Base-by-base conservation (phyloP, 2,888 invertebrate genomes). In the Drosophila maculinotata region DNA sequence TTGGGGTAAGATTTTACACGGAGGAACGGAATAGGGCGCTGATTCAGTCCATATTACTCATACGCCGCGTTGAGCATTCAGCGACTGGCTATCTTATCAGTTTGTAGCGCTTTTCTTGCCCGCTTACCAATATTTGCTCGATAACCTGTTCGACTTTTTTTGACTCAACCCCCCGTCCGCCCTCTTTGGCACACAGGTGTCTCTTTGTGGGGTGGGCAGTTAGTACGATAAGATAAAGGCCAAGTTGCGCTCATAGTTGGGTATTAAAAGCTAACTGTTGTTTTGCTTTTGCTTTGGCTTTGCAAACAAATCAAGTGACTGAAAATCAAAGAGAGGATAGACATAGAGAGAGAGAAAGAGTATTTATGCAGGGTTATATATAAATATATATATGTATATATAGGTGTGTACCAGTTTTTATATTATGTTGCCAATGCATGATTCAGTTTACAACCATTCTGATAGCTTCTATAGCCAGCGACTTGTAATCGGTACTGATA, bases 1-100 rank as follows among this genome's bases (percentile, higher is more conserved):
- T 72, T 90, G 90, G 90, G 77, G 90, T 90, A 75, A 90, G 90
- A 89, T 20, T 20, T 20, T 20, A 20, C 20, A 20, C 20, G n/a
- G n/a, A n/a, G n/a, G n/a, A 20, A 20, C 20, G n/a, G 8, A 8
- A 14, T 8, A 5, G 6, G 39, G 14, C 20, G 72, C 72, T 78
- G 82, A 81, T 56, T 84, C 82, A 85, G 79, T 47, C 57, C 44
- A 31, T 14, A 79, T 87, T 83, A 83, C 83, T 83, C 87, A 83
- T 83, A 76, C 76, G 83, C 71, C 28, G 48, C 48, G 64, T 74
- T 62, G 49, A 30, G 14, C 53, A 33, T 47, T 12, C 3, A 8
- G 17, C 25, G 10, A 7, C n/a, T 39, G 63, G 35, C 47, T 87
- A 83, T 83, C 83, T 83, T 81, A 83, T 83, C 83, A 36, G 25